These are phyloP conservation scores for Meloidogyne chitwoodi DNA, from an alignment of 1,140 invertebrate species.

Conservation along the genomic window DNA sequence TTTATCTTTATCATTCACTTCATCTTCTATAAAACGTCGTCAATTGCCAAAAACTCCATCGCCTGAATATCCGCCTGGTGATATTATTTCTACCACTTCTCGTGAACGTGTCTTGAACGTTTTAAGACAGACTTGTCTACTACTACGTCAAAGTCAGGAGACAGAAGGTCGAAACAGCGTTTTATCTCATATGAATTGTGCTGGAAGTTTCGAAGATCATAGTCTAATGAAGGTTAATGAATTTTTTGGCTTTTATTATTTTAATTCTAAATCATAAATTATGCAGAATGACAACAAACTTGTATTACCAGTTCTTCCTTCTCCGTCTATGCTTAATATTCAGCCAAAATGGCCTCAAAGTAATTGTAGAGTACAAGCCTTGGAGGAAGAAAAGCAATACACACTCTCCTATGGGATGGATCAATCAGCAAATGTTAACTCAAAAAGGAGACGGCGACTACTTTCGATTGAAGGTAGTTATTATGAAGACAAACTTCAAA, in stretches of 20 bases:
- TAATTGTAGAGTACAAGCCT: background rate
- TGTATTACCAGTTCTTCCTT: background rate
- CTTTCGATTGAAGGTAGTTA: conserved; percentile 51
- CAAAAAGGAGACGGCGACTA: background rate
- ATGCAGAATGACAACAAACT: background rate
- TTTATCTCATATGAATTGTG: background rate
- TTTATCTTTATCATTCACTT: background rate
- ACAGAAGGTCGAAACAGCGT: background rate
- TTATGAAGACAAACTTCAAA: conserved; percentile 43
- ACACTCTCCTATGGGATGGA: conserved; percentile 48
- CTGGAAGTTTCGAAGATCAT: background rate
- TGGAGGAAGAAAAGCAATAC: conserved; percentile 25
- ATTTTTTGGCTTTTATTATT: background rate
- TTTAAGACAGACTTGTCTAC: background rate
- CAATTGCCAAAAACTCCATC: conserved; percentile 8
- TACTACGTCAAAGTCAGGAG: background rate
- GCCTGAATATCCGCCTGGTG: background rate
- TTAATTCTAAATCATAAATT: too few species aligned
- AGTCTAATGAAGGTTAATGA: background rate
- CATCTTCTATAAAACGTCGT: background rate
- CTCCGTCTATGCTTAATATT: background rate
- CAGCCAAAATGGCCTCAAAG: background rate
- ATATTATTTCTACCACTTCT: conserved; percentile 2
- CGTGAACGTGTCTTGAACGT: conserved; percentile 4
- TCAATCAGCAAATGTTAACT: conserved; percentile 21